Conservation (phyloP, 2,113 vertebrate species). For the Tachysurus fulvidraco region DNA sequence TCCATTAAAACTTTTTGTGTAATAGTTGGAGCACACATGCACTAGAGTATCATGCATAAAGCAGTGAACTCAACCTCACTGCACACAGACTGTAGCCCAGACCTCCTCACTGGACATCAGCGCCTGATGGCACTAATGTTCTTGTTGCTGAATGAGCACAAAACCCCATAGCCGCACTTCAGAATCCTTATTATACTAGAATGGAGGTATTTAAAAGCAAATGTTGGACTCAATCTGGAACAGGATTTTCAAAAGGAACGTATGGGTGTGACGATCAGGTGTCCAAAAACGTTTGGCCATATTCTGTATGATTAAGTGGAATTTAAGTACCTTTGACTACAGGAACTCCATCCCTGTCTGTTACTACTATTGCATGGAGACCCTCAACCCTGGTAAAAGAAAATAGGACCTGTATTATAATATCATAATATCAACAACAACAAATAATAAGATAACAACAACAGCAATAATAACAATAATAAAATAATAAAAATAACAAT, state of each 20-base stretch:
- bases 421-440: too few species aligned
- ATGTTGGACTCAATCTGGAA: not conserved
- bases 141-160: not conserved
- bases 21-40: not conserved
- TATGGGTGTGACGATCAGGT: too few species aligned
- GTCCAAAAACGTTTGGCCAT: not conserved
- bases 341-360: conserved; percentile 94
- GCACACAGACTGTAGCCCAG: not conserved
- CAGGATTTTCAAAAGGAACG: not conserved
- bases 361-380: conserved; percentile 94
- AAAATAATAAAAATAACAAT: too few species aligned
- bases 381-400: conserved; percentile 83
- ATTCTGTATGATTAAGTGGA: not conserved
- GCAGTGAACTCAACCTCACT: not conserved
- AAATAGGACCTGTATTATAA: not conserved
- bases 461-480: too few species aligned
- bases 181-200: not conserved
- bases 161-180: not conserved
- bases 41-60: not conserved
- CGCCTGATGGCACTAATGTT: not conserved
- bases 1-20: not conserved
- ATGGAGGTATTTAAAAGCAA: not conserved
- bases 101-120: not conserved
- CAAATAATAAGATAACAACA: too few species aligned
- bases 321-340: conserved; percentile 89